Evolutionary conservation across 2,888 invertebrate genomes (phyloP).

Genomic region (Actias luna): DNA sequence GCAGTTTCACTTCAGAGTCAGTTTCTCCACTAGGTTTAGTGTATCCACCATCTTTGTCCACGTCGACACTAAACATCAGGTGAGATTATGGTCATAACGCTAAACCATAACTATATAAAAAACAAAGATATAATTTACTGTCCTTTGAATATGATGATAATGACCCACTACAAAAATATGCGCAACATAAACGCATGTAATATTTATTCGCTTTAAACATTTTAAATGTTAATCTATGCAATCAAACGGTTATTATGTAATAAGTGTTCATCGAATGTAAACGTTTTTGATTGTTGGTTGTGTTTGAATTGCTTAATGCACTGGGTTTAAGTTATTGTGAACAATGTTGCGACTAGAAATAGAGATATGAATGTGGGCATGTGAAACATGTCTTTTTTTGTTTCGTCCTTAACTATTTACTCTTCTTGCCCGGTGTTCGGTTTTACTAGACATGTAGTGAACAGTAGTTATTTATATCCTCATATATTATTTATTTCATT

Average conservation of each 20-base stretch:
- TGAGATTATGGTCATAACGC: too few species aligned
- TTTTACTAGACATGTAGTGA: background rate
- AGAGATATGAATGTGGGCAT: conserved; percentile 2
- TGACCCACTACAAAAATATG: background rate
- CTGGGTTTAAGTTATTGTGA: conserved; percentile 6
- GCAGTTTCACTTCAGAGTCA: too few species aligned
- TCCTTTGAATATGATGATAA: background rate
- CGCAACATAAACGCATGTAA: background rate
- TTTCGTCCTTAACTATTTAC: background rate
- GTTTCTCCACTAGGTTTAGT: too few species aligned
- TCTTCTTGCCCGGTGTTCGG: background rate
- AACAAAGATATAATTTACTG: background rate
- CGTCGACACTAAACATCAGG: too few species aligned
- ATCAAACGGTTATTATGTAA: conserved; percentile 6
- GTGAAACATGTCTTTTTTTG: conserved; percentile 7
- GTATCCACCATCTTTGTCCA: too few species aligned
- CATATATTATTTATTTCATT: background rate
- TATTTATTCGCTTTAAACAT: background rate
- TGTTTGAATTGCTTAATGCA: conserved; percentile 11
- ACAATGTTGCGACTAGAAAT: conserved; percentile 9
- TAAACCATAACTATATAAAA: too few species aligned
- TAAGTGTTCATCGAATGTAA: conserved; percentile 10
- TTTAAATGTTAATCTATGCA: conserved; percentile 4
- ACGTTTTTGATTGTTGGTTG: conserved; percentile 5
- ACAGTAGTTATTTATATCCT: background rate